Evolutionary conservation across 2,888 invertebrate species (phyloP).

Genomic region (Pycnomerus fuliginosus): DNA sequence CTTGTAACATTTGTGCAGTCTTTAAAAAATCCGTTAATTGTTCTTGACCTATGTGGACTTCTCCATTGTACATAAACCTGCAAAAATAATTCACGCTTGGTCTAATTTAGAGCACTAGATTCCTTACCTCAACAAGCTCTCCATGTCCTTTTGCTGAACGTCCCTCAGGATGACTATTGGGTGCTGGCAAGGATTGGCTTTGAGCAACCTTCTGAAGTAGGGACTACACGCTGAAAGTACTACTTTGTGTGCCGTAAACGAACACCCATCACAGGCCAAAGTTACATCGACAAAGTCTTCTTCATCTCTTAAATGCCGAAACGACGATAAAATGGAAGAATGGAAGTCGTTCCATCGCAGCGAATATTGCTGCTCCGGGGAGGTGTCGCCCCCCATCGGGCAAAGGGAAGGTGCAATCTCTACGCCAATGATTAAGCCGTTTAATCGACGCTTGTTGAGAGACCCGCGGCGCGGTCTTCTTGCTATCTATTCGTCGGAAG

Average conservation of each 20-base stretch:
- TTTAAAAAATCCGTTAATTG: conserved; percentile 82
- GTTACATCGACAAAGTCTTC: conserved; percentile 94
- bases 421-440: conserved; percentile 53
- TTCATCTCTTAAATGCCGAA: conserved; percentile 83
- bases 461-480: conserved; percentile 13
- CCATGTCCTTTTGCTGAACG: conserved; percentile 83
- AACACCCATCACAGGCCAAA: conserved; percentile 85
- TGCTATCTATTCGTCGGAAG: conserved; percentile 32
- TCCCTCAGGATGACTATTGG: conserved; percentile 86
- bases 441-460: conserved; percentile 26
- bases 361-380: conserved; percentile 83
- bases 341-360: conserved; percentile 95
- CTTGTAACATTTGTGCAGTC: conserved; percentile 85
- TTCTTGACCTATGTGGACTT: conserved; percentile 86
- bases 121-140: conserved; percentile 73
- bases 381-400: conserved; percentile 62
- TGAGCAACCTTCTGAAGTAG: conserved; percentile 83
- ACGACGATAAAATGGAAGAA: conserved; percentile 85
- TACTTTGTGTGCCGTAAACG: conserved; percentile 86
- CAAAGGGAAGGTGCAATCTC: conserved; percentile 53
- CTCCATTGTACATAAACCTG: conserved; percentile 91
- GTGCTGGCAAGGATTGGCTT: conserved; percentile 88
- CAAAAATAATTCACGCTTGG: conserved; percentile 30
- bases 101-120: not conserved
- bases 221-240: conserved; percentile 93